Evolutionary conservation across 2,113 vertebrate species (phyloP), one percentile per base, ranked within the genome.

Genomic region (Saccopteryx bilineata): DNA sequence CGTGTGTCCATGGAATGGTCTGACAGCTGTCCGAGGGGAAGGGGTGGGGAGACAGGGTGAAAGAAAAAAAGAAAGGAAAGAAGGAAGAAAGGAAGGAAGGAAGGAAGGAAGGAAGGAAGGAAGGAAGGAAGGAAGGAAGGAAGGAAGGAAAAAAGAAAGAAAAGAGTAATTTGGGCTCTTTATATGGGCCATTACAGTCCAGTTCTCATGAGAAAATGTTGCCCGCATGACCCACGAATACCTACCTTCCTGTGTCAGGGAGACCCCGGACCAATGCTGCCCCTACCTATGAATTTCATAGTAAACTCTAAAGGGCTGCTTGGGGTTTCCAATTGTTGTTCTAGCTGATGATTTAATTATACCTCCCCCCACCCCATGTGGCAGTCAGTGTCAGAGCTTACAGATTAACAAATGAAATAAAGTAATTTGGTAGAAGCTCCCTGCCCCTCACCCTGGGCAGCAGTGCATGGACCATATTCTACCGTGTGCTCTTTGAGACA

Each of bases 361-460:
- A 7, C 15, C 31, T 11, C 5, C 4, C 19, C 7, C 1, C 5
- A 24, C 19, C 18, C 39, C 39, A 39, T 39, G 39, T 39, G 39
- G 39, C 8, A 28, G 79, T 26, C 31, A 68, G 7, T 39, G 39
- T 39, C n/a, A 69, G 26, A 63, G 23, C 83, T 71, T 46, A n/a
- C 54, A 87, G 80, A 92, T 69, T 82, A 96, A 68, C 46, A 91
- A 96, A 26, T 33, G 87, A 97, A 96, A 80, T 93, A 24, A 33
- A 92, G 93, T 26, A 33, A n/a, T 80, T 75, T 68, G 18, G 39
- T 75, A 3, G 79, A 90, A 78, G 56, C 28, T 60, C 39, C 23
- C 87, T 81, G 39, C 39, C 39, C 39, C 39, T 39, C 39, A 39
- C 39, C 39, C 39, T 3, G 18, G 48, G 46, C 46, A 50, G 19